Evolutionary conservation across 1,140 invertebrate genomes (phyloP).

Genomic region (Lineus longissimus): DNA sequence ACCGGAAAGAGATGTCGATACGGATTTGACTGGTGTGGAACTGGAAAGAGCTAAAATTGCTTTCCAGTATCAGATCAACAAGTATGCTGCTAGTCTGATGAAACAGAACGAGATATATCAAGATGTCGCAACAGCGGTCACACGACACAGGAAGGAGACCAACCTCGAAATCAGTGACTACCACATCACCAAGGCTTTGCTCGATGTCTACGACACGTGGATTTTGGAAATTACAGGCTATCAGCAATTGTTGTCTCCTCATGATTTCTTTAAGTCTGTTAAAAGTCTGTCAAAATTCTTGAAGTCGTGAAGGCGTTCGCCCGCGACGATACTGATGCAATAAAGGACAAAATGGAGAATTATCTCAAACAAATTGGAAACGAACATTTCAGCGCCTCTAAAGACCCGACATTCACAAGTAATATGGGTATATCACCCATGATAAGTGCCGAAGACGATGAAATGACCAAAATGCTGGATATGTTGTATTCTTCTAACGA

Average conservation of each 20-base stretch:
- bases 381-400: constrained; percentile 3
- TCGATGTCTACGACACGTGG: constrained; percentile 3
- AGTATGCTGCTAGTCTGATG: not conserved
- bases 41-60: not conserved
- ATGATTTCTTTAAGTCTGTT: constrained; percentile 6
- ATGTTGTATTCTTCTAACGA: not conserved
- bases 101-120: constrained; percentile 1
- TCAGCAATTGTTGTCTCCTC: not conserved
- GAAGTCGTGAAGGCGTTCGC: constrained; percentile 2
- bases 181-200: not conserved
- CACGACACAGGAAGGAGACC: not conserved
- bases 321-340: not conserved
- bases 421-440: constrained; percentile 7
- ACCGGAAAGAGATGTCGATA: constrained; percentile 1
- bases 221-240: constrained; percentile 2
- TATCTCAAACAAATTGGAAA: constrained; percentile 2
- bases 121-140: not conserved
- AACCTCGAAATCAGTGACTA: constrained; percentile 5
- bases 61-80: constrained; percentile 6
- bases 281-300: not conserved
- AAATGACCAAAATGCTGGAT: not conserved
- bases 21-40: not conserved
- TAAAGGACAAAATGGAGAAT: not conserved
- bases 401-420: constrained; percentile 7
- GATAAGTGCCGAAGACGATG: constrained; percentile 5